Evolutionary conservation across 2,113 vertebrate genomes (phyloP), one percentile per base, ranked within the genome.

Genomic region (Lophura nycthemera): DNA sequence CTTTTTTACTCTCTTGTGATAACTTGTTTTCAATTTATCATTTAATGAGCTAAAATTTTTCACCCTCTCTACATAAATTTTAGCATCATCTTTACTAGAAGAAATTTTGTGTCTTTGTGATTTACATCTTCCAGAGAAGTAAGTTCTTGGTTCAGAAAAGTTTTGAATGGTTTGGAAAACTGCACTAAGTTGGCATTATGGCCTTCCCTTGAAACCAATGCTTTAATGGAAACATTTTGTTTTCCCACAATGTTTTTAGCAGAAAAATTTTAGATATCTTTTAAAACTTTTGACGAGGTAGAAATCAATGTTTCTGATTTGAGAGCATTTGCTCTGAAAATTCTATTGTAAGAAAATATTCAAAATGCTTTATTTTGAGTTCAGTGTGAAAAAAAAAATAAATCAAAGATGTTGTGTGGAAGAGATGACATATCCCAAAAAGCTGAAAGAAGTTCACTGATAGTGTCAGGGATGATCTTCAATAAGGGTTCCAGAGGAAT

Each of bases 261-360:
- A 30, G 6, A 56, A 15, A 93, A 83, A 32, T 78, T 90, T 67
- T 32, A 57, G 38, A 69, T 74, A 48, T 52, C 2, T 70, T 65
- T 40, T 63, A 11, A 79, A 91, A 89, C 9, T 84, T 87, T 34
- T 47, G 19, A 66, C 42, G 8, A 50, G 13, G 80, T 20, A 88
- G 65, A 93, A 91, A 78, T 30, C 2, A 8, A 59, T 45, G 4
- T 27, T 83, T 70, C 75, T 48, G 50, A 91, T 65, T 34, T 34
- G 27, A 82, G 59, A 90, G 78, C 94, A 91, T 90, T 81, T 85
- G 60, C 78, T 94, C 88, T 82, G 60, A 90, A 67, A 60, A 84
- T 69, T 82, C 66, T 83, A 72, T 18, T 90, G 45, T 71, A 82
- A 70, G 36, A 50, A 78, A 85, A 91, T 38, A 81, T 84, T 89